These are phyloP conservation scores for Rhinoptilus africanus DNA, from an alignment of 2,113 vertebrate genomes.

Conservation along the genomic window DNA sequence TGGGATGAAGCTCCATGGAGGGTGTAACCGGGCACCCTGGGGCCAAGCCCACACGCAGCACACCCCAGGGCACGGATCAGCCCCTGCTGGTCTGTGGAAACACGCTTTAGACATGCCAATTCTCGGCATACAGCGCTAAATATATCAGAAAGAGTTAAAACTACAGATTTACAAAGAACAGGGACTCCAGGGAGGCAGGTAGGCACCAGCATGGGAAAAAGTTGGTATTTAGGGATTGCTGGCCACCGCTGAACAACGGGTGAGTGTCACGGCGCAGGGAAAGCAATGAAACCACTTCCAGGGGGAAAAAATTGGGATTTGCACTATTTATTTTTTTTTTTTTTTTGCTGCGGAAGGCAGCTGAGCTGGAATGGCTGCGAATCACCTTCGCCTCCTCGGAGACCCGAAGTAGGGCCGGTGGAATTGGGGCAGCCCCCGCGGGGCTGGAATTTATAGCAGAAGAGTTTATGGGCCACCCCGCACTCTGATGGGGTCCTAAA, in stretches of 20 bases:
- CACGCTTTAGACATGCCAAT: fast-evolving
- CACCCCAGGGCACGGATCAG: background rate
- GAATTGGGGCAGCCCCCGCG: background rate
- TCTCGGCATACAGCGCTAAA: background rate
- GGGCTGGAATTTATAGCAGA: background rate
- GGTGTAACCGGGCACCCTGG: background rate
- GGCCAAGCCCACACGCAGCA: background rate
- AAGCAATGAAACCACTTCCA: fast-evolving
- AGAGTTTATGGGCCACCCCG: background rate
- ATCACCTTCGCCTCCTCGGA: background rate
- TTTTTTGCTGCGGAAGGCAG: background rate
- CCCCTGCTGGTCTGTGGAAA: background rate
- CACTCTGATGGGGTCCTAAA: background rate
- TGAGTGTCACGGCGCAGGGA: fast-evolving
- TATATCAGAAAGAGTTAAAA: background rate
- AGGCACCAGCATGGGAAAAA: background rate
- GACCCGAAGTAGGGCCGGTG: background rate
- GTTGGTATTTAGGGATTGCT: background rate
- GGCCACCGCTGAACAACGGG: fast-evolving
- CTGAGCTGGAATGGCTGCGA: background rate
- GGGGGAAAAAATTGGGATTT: fast-evolving
- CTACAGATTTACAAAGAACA: background rate
- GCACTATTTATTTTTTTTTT: background rate
- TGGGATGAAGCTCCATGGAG: background rate
- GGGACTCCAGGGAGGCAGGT: background rate